Evolutionary conservation across 92 coral and sea anemone genomes (phyloP), one percentile per base, ranked within the genome.

Genomic region (Pocillopora meandrina): DNA sequence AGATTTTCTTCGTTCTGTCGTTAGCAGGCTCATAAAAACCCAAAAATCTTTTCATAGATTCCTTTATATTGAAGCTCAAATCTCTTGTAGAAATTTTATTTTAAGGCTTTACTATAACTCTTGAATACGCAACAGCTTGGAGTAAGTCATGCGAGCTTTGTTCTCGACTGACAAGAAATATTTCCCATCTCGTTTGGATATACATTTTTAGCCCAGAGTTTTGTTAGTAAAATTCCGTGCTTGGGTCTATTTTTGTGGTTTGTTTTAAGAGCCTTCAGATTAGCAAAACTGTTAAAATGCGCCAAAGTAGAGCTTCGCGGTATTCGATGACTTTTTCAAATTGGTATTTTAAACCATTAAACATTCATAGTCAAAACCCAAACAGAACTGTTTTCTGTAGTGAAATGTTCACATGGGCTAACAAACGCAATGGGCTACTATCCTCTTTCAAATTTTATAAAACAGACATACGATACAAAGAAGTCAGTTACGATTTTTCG

Each of bases 311-410:
- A 67, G 66, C 55, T 68, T 55, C 83, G 31, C 15, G 73, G 68
- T 71, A 42, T 36, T 80, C 78, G 83, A 83, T 93, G 91, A 93
- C 90, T 93, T 75, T 76, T 75, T 67, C 79, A 79, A 90, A 83
- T 86, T 81, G 92, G 90, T 87, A 90, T 93, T 88, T 91, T 78
- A 67, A 75, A 55, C 65, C 64, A 91, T 91, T 61, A 88, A 90
- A 90, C 78, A 90, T 90, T 90, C 78, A 93, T 92, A 65, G 67
- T 66, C 76, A 64, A 66, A 26, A 23, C 60, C 59, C 58, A 72
- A 82, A 71, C 42, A 61, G 59, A 62, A 42, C 21, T 63, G 19
- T 12, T 55, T 69, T 68, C 16, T 21, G 61, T 34, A 61, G 19
- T 73, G 15, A 14, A 8, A 61, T 1, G 57, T 31, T 72, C 47